Evolutionary conservation across 1,140 invertebrate species (phyloP), one percentile per base, ranked within the genome.

Genomic region (Micrasema longulum): DNA sequence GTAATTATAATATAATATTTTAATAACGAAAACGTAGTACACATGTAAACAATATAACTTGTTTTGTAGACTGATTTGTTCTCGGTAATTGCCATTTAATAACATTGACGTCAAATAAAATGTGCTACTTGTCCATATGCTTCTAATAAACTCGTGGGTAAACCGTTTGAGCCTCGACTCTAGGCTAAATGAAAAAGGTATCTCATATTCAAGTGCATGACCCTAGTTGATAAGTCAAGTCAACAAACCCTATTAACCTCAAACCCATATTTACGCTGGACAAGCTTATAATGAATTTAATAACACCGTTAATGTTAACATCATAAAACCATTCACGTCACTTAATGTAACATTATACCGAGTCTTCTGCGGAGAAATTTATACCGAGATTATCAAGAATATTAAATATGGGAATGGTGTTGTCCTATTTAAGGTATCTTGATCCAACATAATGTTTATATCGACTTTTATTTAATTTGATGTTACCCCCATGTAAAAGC

Each of bases 231-330:
- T 23, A 53, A 22, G 50, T 53, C 50, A 53, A 53, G 50, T 23
- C 50, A 53, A 53, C 50, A 53, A 53, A 53, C 50, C 50, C 26
- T 53, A 53, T 53, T 53, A 53, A 53, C 18, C 50, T 26, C 50
- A 23, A 12, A n/a, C 50, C 12, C 50, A 18, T 53, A 9, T 53
- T n/a, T 9, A 22, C 22, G 22, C 50, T 53, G 50, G 50, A 18
- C 18, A 53, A 53, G 20, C 50, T 53, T 23, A 53, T 53, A 22
- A 53, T 53, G 22, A 53, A 53, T 53, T 53, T 53, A 10, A 23
- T 23, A 53, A 22, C 10, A 18, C 22, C 20, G n/a, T n/a, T n/a
- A n/a, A n/a, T n/a, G n/a, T n/a, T n/a, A n/a, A n/a, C n/a, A n/a
- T n/a, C n/a, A n/a, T n/a, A n/a, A n/a, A n/a, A n/a, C n/a, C n/a